Conservation (phyloP, 2,113 vertebrate species). For the Rhinolophus ferrumequinum region DNA sequence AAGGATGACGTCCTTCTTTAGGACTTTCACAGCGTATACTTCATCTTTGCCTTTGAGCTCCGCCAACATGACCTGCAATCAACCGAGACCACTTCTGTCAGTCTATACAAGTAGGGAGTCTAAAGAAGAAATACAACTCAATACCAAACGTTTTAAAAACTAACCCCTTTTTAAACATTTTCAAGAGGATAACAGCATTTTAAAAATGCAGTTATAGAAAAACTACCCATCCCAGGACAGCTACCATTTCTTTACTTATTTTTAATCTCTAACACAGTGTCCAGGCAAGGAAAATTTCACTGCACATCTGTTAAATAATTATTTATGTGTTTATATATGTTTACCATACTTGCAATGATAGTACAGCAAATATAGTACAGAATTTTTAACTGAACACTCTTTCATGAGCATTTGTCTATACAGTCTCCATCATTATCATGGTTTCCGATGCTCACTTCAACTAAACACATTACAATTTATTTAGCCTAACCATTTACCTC, state of each 20-base stretch:
- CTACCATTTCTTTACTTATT: not conserved
- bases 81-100: not conserved
- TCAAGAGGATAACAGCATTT: not conserved
- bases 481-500: not conserved
- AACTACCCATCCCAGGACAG: not conserved
- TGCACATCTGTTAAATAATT: not conserved
- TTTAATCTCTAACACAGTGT: not conserved
- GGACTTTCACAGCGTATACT: constrained; percentile 98
- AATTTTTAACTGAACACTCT: not conserved
- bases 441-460: not conserved
- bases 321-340: not conserved
- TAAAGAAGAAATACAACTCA: not conserved
- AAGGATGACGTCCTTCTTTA: constrained; percentile 99
- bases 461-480: not conserved
- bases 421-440: not conserved
- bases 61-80: constrained; percentile 95
- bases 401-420: not conserved
- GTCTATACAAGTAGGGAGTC: fast-evolving
- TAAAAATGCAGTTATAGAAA: not conserved
- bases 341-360: not conserved
- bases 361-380: not conserved
- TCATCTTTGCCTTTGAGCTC: constrained; percentile 98
- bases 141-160: not conserved
- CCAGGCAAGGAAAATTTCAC: not conserved
- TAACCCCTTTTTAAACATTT: not conserved